Base-by-base conservation (phyloP, 2,113 vertebrate genomes). In the chimpanzee (Pan troglodytes) region DNA sequence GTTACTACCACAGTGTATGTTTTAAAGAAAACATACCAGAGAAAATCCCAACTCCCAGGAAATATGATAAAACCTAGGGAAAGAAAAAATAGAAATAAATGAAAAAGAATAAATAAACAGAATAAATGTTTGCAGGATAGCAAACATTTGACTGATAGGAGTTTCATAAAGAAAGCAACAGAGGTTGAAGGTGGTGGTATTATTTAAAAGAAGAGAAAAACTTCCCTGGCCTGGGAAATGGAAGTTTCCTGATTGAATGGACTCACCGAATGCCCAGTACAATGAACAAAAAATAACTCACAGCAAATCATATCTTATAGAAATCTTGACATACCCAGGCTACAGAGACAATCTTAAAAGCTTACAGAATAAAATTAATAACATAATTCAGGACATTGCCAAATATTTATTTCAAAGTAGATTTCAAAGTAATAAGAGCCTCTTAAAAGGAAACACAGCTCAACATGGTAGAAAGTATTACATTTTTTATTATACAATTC, bases 401-500 rank as follows among this genome's bases (percentile, higher is more conserved):
- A 95, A 90, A 78, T 10, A 70, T 72, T 52, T 84, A 79, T 88
- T 48, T 96, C 43, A 88, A 93, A 90, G 75, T 93, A 61, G 32
- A 61, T 87, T 90, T 90, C 38, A 12, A 85, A 75, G 12, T 80
- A 75, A 93, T 25, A 93, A 95, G 35, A 57, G 9, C 25, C 25
- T 67, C 88, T 61, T 55, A 27, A 94, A 88, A 50, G 70, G 5
- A 92, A 94, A 79, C 20, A n/a, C 70, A 16, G 1, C 5, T 59
- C 2, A n/a, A 55, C 0, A 10, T 30, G 30, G 6, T 67, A 82
- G n/a, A 92, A 89, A 27, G 6, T 11, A 50, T 11, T 61, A 61
- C 9, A 30, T 32, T 76, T 92, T 79, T 48, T 45, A 85, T 75
- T 75, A 52, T 52, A 20, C 7, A 90, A 80, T 86, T 85, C 8